Evolutionary conservation across 23 tunicate species (phyloP), one percentile per base, ranked within the genome.

Genomic region (Pegea sp.): DNA sequence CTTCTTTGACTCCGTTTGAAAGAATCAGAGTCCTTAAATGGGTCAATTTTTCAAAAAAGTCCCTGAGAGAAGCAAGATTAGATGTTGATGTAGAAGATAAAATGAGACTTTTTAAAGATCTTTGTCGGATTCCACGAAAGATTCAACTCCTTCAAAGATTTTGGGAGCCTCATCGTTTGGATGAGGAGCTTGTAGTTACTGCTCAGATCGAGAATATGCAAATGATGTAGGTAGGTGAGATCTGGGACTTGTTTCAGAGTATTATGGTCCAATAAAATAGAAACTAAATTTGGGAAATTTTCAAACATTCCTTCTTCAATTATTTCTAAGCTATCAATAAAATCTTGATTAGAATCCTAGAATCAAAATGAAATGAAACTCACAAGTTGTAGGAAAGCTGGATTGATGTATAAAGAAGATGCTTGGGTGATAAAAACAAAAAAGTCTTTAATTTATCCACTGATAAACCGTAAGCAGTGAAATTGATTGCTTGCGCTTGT

Each of bases 1-100:
- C 38, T 25, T 56, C 49, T 24, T 29, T 56, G 29, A 62, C 21
- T 2, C 56, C 67, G 22, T 49, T 28, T 1, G 67, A 62, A 27
- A 62, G 18, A 62, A 48, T 56, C 44, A 55, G 28, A 7, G 5
- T 44, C 44, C 20, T 55, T 6, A 55, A 8, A 13, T 55, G 7
- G n/a, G 20, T 50, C 21, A 18, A 23, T 13, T 23, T 23, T 50
- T 50, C 22, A 11, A 50, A 19, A 19, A 50, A 23, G n/a, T 50
- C 55, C 21, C 55, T 50, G 55, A 50, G 6, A 6, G 7, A 50
- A 11, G 21, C 7, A 13, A 23, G 6, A 11, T 18, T 18, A 23
- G 21, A 38, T 16, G 11, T 8, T 8, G 11, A 38, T 8, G 46
- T 16, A 38, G 46, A 8, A 16, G 13, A 38, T 16, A 8, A 20